These are phyloP conservation scores for Atractosteus spatula DNA, from an alignment of 2,113 vertebrate species.

Conservation along the genomic window DNA sequence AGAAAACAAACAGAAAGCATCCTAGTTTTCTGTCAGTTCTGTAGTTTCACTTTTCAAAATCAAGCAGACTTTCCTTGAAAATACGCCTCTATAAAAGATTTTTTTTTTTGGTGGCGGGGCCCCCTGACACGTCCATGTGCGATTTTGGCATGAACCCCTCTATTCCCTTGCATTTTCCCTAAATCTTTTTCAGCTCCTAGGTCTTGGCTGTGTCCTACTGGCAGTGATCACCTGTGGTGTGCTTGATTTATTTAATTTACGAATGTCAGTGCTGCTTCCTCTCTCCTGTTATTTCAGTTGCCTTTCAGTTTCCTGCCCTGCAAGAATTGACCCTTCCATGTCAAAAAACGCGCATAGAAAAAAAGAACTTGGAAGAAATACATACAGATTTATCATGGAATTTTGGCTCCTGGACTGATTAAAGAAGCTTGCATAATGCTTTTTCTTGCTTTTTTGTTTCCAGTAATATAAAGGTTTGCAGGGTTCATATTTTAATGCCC, in stretches of 20 bases:
- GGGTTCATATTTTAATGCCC: background rate
- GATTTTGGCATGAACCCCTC: background rate
- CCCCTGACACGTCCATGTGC: background rate
- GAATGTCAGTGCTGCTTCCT: slow-evolving; percentile 30
- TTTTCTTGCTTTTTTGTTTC: background rate
- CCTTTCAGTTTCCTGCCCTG: slow-evolving; percentile 34
- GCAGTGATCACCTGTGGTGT: slow-evolving; percentile 18
- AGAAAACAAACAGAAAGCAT: no score
- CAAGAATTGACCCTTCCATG: slow-evolving; percentile 24
- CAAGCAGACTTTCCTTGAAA: background rate
- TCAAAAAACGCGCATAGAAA: slow-evolving; percentile 9
- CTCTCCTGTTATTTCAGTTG: slow-evolving; percentile 46
- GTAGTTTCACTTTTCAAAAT: no score
- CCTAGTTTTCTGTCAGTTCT: no score
- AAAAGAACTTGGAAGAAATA: slow-evolving; percentile 12
- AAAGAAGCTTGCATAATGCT: slow-evolving; percentile 3
- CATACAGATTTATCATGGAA: slow-evolving; percentile 6
- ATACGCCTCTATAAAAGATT: background rate
- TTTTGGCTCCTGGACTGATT: background rate
- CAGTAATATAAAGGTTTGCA: background rate
- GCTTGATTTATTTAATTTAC: slow-evolving; percentile 26
- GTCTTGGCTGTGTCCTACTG: slow-evolving; percentile 1
- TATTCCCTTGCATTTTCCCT: background rate
- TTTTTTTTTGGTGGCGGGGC: background rate
- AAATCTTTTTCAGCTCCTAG: background rate